Evolutionary conservation across 2,888 invertebrate genomes (phyloP).

Genomic region (Aspidiotus destructor): DNA sequence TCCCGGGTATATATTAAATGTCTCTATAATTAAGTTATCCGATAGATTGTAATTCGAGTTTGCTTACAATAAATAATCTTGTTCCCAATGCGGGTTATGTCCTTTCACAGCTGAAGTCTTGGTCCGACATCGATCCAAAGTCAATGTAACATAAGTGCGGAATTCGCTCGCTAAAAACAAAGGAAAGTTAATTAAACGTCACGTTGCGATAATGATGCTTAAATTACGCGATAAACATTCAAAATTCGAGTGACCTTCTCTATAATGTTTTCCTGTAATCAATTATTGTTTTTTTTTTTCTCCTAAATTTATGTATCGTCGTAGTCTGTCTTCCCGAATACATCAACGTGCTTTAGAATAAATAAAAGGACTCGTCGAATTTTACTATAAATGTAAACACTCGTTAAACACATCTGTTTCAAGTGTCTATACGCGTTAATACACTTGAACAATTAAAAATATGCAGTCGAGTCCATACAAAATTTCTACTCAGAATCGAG

Average conservation of each 20-base stretch:
- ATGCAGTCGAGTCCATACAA: too few relatives aligned
- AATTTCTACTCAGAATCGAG: too few relatives aligned
- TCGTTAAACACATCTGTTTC: too few relatives aligned
- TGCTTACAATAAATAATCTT: constrained; percentile 98
- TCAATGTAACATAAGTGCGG: constrained; percentile 92
- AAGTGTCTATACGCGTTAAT: too few relatives aligned
- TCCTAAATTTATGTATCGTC: background rate
- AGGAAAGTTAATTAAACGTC: constrained; percentile 4
- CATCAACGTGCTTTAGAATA: background rate
- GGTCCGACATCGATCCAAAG: constrained; percentile 95
- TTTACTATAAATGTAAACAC: too few relatives aligned
- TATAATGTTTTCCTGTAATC: constrained; percentile 4
- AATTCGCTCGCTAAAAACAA: constrained; percentile 67
- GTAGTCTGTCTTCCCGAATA: background rate
- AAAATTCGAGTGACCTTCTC: background rate
- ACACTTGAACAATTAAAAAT: too few relatives aligned
- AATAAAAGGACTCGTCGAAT: too few relatives aligned
- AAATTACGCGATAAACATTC: constrained; percentile 2
- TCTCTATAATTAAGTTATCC: background rate
- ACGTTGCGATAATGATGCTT: constrained; percentile 2
- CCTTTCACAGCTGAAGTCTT: constrained; percentile 96
- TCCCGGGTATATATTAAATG: too few relatives aligned
- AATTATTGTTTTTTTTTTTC: background rate
- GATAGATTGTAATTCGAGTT: constrained; percentile 23
- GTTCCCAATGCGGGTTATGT: constrained; percentile 92